phyloP scores from a whole-genome alignment of 2,888 invertebrate species.

The Euphydryas editha region DNA sequence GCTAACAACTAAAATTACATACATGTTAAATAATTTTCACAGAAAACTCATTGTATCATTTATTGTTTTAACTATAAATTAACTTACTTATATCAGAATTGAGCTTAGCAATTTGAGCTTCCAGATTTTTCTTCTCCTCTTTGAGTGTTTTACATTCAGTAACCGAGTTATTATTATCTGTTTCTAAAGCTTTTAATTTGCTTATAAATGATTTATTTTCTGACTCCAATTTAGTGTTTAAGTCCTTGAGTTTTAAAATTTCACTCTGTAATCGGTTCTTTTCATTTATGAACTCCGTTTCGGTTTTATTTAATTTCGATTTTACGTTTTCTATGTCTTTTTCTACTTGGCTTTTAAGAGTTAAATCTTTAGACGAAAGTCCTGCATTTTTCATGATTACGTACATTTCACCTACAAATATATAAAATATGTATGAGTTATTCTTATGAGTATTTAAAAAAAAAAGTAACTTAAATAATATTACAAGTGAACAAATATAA shows the following conservation, averaged over 20 bases:
- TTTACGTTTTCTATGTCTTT: conserved; percentile 82
- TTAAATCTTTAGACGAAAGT: conserved; percentile 76
- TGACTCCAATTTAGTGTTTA: conserved; percentile 72
- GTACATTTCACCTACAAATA: conserved; percentile 80
- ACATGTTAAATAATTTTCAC: neutral
- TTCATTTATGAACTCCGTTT: conserved; percentile 80
- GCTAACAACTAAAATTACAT: too few species aligned
- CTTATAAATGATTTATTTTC: conserved; percentile 69
- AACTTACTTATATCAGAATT: conserved; percentile 84
- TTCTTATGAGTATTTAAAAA: neutral
- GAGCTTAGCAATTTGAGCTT: conserved; percentile 83
- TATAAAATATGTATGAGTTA: neutral
- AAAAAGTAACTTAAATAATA: neutral
- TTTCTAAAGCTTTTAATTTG: conserved; percentile 66
- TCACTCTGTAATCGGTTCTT: conserved; percentile 78
- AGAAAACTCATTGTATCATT: neutral
- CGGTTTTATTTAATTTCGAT: conserved; percentile 75
- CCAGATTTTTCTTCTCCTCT: conserved; percentile 86
- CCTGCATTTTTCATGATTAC: conserved; percentile 85
- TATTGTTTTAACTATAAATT: neutral
- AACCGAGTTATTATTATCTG: conserved; percentile 66
- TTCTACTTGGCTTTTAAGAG: conserved; percentile 71
- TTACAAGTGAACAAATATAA: neutral
- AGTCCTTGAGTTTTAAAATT: conserved; percentile 79
- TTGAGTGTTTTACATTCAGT: conserved; percentile 82